Conservation (phyloP, 2,888 invertebrate species). For the Machimus atricapillus region DNA sequence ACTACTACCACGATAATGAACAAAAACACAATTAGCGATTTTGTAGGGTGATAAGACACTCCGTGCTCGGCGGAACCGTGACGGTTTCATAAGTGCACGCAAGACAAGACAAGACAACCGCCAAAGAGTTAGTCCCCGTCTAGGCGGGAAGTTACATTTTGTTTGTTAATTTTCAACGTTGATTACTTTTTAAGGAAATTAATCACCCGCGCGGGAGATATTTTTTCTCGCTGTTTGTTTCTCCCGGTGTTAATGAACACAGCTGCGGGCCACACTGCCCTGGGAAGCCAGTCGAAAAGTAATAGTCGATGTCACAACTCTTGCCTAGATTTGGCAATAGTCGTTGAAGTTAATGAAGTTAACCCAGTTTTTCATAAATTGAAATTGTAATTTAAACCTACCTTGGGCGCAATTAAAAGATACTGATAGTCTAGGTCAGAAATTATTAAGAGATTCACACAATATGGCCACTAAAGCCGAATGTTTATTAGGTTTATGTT, state of each 20-base stretch:
- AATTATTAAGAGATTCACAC: neutral
- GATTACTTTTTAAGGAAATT: neutral
- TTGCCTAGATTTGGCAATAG: neutral
- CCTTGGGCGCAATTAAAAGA: neutral
- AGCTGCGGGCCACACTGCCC: neutral
- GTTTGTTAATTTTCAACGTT: neutral
- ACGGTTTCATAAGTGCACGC: conserved; percentile 22
- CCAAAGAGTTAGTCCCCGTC: neutral
- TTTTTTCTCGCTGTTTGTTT: neutral
- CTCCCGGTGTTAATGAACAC: neutral
- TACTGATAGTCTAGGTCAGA: neutral
- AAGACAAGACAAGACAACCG: neutral
- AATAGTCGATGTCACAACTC: neutral
- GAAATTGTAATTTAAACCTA: neutral
- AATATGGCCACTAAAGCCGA: too few relatives aligned
- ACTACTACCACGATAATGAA: neutral
- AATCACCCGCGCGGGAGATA: neutral
- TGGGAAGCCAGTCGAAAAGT: neutral
- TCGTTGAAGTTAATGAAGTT: neutral
- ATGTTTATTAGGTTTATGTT: too few relatives aligned
- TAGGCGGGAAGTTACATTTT: neutral
- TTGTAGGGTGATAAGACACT: neutral
- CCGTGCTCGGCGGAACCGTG: neutral
- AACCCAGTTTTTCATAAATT: neutral
- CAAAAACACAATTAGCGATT: neutral